These are phyloP conservation scores for Desmophyllum pertusum DNA, from an alignment of 92 coral and sea anemone species.

Conservation along the genomic window DNA sequence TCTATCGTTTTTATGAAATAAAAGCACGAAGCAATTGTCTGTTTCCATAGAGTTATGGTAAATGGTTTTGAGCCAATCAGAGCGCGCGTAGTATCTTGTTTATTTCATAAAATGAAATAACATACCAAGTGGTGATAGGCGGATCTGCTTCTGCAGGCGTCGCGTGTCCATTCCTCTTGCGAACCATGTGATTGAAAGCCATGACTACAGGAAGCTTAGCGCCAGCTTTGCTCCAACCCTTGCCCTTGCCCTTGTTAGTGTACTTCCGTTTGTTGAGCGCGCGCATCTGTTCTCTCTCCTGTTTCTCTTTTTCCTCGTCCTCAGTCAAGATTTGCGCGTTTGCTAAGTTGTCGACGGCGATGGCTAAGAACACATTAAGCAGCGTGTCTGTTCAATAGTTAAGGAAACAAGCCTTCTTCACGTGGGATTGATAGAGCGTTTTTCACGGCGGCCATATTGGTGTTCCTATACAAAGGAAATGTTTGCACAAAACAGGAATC, in stretches of 20 bases:
- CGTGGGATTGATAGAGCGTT: too few relatives aligned
- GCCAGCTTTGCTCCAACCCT: conserved; percentile 65
- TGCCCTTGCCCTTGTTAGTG: conserved; percentile 43
- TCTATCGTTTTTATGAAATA: too few relatives aligned
- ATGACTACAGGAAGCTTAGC: conserved; percentile 59
- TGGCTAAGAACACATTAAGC: conserved; percentile 95
- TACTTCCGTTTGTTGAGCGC: conserved; percentile 61
- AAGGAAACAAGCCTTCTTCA: conserved; percentile 28
- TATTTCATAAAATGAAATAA: not conserved
- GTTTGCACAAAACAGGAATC: too few relatives aligned
- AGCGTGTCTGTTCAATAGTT: conserved; percentile 79
- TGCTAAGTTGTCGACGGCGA: conserved; percentile 99
- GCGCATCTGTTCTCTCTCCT: conserved; percentile 65
- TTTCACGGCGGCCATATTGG: too few relatives aligned
- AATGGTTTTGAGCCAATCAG: too few relatives aligned
- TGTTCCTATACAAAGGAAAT: too few relatives aligned
- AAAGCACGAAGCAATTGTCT: too few relatives aligned
- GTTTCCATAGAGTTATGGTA: too few relatives aligned
- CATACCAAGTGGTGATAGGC: conserved; percentile 13
- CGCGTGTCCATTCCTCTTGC: conserved; percentile 50
- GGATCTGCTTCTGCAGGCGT: conserved; percentile 22
- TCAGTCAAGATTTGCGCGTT: conserved; percentile 95
- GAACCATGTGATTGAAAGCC: conserved; percentile 55
- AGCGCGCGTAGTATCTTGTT: too few relatives aligned
- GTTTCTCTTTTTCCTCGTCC: conserved; percentile 89